A percentile compares a stretch with the other conserved stretches of the same genome.
Conservation (phyloP, 2,888 invertebrate genomes). For the Lapara coniferarum region DNA sequence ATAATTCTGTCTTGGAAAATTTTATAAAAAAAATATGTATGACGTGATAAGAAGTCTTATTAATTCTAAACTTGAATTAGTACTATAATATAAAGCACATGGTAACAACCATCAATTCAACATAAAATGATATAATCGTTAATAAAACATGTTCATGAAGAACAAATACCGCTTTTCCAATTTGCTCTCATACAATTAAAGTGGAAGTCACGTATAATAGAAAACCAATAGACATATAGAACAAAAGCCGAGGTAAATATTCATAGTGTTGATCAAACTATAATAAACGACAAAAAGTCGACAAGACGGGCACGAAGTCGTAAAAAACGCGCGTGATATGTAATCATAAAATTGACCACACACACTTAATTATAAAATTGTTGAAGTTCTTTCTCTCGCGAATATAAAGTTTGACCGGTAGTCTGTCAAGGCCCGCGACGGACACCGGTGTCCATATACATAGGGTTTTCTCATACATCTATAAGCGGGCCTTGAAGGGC, state of each 20-base stretch:
- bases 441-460: no score
- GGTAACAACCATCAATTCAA: not conserved
- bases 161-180: not conserved
- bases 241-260: constrained; percentile 7
- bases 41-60: not conserved
- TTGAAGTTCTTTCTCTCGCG: not conserved
- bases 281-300: constrained; percentile 3
- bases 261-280: constrained; percentile 16
- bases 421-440: no score
- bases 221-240: not conserved
- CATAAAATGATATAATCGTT: not conserved
- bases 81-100: not conserved
- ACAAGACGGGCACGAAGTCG: constrained; percentile 7
- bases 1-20: no score
- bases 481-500: no score
- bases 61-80: not conserved
- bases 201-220: constrained; percentile 10
- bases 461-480: no score
- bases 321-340: constrained; percentile 21
- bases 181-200: not conserved
- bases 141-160: not conserved
- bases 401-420: no score
- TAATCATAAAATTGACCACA: constrained; percentile 23
- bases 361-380: constrained; percentile 6
- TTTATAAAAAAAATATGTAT: not conserved